Evolutionary conservation across 2,888 invertebrate species (phyloP).

Genomic region (Dorcus parallelipipedus): DNA sequence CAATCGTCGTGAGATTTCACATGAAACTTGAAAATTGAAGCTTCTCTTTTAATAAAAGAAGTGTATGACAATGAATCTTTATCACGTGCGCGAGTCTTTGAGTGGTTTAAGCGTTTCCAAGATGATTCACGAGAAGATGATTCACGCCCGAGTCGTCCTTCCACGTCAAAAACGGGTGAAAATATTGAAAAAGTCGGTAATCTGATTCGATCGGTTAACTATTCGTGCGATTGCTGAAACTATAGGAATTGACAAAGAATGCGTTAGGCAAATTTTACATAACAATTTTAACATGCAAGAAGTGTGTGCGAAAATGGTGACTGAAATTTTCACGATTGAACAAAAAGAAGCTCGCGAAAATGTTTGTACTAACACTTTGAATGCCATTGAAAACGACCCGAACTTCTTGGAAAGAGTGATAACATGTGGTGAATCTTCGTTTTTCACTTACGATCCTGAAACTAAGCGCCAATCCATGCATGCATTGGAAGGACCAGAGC

Average conservation of each 20-base stretch:
- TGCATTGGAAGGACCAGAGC: conserved; percentile 14
- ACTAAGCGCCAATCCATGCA: conserved; percentile 10
- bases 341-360: not conserved
- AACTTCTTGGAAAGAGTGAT: conserved; percentile 11
- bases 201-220: not conserved
- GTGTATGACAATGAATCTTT: too few relatives aligned
- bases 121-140: too few relatives aligned
- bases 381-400: conserved; percentile 13
- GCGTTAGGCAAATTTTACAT: too few relatives aligned
- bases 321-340: not conserved
- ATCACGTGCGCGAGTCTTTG: too few relatives aligned
- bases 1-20: too few relatives aligned
- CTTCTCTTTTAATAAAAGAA: too few relatives aligned
- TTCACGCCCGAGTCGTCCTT: conserved; percentile 25
- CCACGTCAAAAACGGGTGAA: conserved; percentile 31
- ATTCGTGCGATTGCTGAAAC: conserved; percentile 1
- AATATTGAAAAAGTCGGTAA: conserved; percentile 24
- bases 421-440: conserved; percentile 8
- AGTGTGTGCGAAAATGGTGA: too few relatives aligned
- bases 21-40: too few relatives aligned
- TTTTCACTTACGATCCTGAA: conserved; percentile 1
- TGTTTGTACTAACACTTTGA: conserved; percentile 8
- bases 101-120: too few relatives aligned
- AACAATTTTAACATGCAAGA: not conserved
- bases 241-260: not conserved